phyloP scores from a whole-genome alignment of 2,113 vertebrate genomes.

The Alces alces region DNA sequence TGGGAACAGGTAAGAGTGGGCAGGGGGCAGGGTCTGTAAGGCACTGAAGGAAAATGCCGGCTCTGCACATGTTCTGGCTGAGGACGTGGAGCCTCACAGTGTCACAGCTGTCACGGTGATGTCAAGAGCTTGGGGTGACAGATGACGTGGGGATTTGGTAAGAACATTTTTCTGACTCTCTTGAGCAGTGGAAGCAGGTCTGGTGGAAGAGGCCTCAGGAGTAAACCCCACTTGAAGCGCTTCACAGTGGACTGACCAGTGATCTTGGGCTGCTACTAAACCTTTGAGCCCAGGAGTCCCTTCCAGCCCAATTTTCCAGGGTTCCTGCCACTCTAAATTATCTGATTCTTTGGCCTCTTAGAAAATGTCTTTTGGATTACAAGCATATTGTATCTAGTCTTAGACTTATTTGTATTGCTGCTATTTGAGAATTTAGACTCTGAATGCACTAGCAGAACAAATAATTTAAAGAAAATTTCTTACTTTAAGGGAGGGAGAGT shows the following conservation, averaged over 20 bases:
- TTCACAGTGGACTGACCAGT: not conserved
- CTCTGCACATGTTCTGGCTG: not conserved
- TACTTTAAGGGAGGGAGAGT: not conserved
- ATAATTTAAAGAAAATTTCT: not conserved
- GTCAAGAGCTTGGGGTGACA: not conserved
- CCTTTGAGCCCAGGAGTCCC: not conserved
- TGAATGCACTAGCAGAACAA: not conserved
- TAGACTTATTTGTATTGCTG: not conserved
- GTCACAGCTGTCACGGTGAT: not conserved
- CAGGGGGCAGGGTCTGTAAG: not conserved
- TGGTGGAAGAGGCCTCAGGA: not conserved
- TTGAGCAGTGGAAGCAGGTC: not conserved
- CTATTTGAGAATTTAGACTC: not conserved
- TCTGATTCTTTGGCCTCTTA: not conserved
- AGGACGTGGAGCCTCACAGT: not conserved
- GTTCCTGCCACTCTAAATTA: not conserved
- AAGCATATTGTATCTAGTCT: not conserved
- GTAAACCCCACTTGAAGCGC: rapidly evolving
- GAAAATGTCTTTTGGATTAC: not conserved
- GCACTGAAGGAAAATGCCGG: not conserved
- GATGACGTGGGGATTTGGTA: not conserved
- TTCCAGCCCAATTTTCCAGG: not conserved
- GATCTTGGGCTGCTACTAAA: not conserved
- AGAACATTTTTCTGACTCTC: not conserved
- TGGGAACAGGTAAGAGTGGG: not conserved